Evolutionary conservation across 2,113 vertebrate genomes (phyloP), one percentile per base, ranked within the genome.

Genomic region (Chiloscyllium plagiosum): DNA sequence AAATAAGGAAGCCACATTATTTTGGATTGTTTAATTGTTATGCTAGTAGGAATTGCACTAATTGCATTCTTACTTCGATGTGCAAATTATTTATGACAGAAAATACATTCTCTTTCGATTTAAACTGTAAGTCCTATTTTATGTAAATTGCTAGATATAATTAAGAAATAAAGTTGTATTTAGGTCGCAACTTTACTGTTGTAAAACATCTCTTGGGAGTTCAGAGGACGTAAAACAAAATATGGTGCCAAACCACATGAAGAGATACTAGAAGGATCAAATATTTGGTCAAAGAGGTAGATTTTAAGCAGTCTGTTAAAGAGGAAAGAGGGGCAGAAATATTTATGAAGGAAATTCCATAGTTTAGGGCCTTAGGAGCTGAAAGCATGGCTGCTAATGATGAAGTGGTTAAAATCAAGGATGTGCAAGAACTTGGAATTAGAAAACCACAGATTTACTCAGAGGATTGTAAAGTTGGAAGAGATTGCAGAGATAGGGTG

Each of bases 41-140:
- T 50, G 47, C 12, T 33, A 95, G 13, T 95, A 42, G 72, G 68
- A 52, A 69, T 70, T 47, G 37, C 69, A 33, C 37, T 76, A 50
- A 72, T 72, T 4, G 24, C 22, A 50, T 42, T 76, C 24, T 76
- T 29, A 72, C 52, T 76, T 95, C 47, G 4, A 76, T 95, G 26
- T 95, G 42, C 42, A 76, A 29, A 95, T 95, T 52, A 50, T 95
- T 95, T 26, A 68, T 69, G 42, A 94, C n/a, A 94, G 90, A 94
- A 94, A 70, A 93, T 17, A 93, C n/a, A 20, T 87, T 87, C 22
- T 29, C 47, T 87, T 50, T 22, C n/a, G 66, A 47, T 72, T 72
- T 42, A 95, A 24, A 95, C 68, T 52, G 68, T 50, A 50, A 26
- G 26, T 52, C 69, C 68, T 72, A 47, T 50, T 42, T 70, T 94